Percentiles rank a stretch among this genome's conserved stretches.
These are phyloP conservation scores for Aphrophora alni DNA, from an alignment of 2,888 invertebrate species.

Conservation along the genomic window DNA sequence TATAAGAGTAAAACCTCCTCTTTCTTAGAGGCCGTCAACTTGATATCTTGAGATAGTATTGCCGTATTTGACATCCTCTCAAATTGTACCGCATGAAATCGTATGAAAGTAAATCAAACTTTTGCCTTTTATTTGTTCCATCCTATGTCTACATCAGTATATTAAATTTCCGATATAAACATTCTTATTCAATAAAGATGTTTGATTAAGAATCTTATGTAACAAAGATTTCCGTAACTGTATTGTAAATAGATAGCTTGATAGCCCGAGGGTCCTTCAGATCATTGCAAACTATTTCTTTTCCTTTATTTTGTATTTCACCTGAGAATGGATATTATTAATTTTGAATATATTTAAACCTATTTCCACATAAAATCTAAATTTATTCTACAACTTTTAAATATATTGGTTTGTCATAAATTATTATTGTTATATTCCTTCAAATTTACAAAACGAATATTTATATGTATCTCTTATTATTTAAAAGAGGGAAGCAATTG, in stretches of 20 bases:
- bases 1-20: not conserved
- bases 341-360: too few relatives aligned
- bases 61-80: not conserved
- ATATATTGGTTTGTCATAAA: too few relatives aligned
- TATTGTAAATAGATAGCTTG: not conserved
- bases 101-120: not conserved
- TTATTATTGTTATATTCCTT: too few relatives aligned
- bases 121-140: not conserved
- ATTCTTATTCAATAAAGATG: not conserved
- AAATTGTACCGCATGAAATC: not conserved
- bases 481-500: too few relatives aligned
- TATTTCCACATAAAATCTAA: too few relatives aligned
- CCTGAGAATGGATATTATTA: too few relatives aligned
- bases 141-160: not conserved
- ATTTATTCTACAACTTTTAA: too few relatives aligned
- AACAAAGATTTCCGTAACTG: not conserved
- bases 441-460: too few relatives aligned
- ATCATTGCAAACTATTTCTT: not conserved
- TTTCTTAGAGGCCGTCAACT: not conserved
- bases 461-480: too few relatives aligned
- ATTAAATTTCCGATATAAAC: conserved; percentile 1
- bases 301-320: too few relatives aligned
- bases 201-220: not conserved
- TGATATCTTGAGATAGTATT: not conserved
- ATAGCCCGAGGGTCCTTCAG: not conserved